Percentiles rank a stretch among this genome's conserved stretches.
Evolutionary conservation across 2,797 vertebrate species (phyloP).

Genomic region (Tapera naevia): DNA sequence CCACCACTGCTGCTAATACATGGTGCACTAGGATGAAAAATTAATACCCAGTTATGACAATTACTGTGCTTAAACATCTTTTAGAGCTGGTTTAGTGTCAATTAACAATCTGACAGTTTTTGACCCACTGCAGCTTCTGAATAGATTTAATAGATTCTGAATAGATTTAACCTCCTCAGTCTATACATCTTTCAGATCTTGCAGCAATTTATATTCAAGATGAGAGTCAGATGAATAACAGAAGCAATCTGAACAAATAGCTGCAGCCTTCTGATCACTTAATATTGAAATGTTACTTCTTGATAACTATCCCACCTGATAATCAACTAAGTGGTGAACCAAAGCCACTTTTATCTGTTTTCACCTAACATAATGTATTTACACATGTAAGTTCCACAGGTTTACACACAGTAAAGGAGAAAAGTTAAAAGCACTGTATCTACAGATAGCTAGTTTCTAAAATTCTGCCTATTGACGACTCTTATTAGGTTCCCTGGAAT

Average conservation of each 20-base stretch:
- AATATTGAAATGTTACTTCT: background rate
- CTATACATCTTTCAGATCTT: background rate
- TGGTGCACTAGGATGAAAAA: background rate
- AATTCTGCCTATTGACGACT: background rate
- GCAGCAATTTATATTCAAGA: background rate
- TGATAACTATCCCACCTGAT: background rate
- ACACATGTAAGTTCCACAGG: background rate
- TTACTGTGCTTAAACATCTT: background rate
- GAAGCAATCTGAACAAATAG: background rate
- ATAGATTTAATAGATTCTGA: background rate
- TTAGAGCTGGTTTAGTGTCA: background rate
- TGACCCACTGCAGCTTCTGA: background rate
- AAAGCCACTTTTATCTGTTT: background rate
- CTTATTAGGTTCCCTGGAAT: background rate
- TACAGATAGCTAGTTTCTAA: background rate
- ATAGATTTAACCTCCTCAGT: background rate
- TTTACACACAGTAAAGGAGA: background rate
- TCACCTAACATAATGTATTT: background rate
- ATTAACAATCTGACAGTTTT: background rate
- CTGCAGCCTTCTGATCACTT: background rate
- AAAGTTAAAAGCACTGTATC: background rate
- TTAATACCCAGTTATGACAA: background rate
- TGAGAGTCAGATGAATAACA: background rate
- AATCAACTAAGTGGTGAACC: background rate
- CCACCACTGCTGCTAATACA: background rate